phyloP scores from a whole-genome alignment of 2,797 vertebrate genomes.

The Novumbra hubbsi region DNA sequence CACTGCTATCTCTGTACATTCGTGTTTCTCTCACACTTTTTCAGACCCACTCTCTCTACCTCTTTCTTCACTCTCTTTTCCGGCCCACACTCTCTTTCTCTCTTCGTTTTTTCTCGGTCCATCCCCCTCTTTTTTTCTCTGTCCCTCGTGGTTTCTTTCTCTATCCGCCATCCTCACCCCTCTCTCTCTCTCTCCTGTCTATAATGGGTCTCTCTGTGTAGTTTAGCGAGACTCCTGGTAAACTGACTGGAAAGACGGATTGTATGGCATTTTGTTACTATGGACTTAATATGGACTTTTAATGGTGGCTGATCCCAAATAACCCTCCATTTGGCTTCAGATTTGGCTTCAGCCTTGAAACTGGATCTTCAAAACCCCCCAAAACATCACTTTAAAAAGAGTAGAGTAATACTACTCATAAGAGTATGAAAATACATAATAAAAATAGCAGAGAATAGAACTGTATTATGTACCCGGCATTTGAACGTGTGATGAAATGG shows the following conservation, averaged over 20 bases:
- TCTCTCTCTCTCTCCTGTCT: neutral
- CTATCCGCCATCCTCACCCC: neutral
- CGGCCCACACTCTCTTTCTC: neutral
- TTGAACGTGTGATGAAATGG: too few species aligned
- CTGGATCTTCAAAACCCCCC: neutral
- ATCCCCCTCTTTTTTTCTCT: neutral
- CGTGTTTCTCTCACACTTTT: neutral
- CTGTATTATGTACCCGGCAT: too few species aligned
- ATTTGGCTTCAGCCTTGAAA: too few species aligned
- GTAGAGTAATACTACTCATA: neutral
- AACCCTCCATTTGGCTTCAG: neutral
- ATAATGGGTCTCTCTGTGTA: neutral
- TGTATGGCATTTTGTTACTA: constrained; percentile 24
- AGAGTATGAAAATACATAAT: neutral
- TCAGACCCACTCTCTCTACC: neutral
- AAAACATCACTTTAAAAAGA: too few species aligned
- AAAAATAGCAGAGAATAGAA: too few species aligned
- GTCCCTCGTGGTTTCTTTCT: neutral
- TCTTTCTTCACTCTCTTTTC: neutral
- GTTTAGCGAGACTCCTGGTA: constrained; percentile 10
- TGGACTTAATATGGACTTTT: constrained; percentile 21
- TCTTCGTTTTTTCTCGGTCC: neutral
- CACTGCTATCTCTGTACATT: neutral
- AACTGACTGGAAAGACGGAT: constrained; percentile 24
- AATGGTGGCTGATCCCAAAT: constrained; percentile 10